These are phyloP conservation scores for Subacronicta megacephala DNA, from an alignment of 2,888 invertebrate species.

Conservation along the genomic window DNA sequence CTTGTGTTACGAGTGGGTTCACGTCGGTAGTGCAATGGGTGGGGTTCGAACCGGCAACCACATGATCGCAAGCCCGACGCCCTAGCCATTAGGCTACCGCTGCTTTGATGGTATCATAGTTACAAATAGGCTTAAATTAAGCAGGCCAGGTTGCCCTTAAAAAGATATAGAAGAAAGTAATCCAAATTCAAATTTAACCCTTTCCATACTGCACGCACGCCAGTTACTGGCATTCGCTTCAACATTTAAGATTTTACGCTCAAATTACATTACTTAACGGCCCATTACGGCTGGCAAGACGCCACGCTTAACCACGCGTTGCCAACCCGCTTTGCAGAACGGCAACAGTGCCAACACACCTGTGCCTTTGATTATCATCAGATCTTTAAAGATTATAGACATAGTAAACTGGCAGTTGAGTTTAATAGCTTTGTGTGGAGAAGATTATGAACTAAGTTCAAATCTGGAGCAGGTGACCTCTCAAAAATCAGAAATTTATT, in stretches of 20 bases:
- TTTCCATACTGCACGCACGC: background rate
- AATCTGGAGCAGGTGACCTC: too few species aligned
- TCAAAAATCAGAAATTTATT: too few species aligned
- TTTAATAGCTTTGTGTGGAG: conserved; percentile 26
- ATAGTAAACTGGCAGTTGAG: conserved; percentile 2
- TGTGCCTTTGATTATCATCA: conserved; percentile 33
- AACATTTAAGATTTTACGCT: conserved; percentile 13
- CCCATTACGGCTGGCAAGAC: conserved; percentile 40
- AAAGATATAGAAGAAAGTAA: too few species aligned
- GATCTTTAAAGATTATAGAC: conserved; percentile 9
- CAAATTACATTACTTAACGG: conserved; percentile 35
- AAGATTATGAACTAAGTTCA: too few species aligned
- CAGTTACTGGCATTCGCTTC: conserved; percentile 9
- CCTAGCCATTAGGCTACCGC: too few species aligned
- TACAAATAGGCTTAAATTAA: too few species aligned
- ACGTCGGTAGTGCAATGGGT: too few species aligned
- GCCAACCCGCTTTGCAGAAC: conserved; percentile 7
- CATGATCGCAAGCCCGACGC: too few species aligned
- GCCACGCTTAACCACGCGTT: conserved; percentile 42
- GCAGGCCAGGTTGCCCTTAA: too few species aligned
- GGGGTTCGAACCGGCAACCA: too few species aligned
- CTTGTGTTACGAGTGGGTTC: too few species aligned
- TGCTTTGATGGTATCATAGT: too few species aligned
- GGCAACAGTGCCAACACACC: conserved; percentile 49
- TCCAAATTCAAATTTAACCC: background rate